Evolutionary conservation across 2,888 invertebrate species (phyloP), one percentile per base, ranked within the genome.

Genomic region (Reticulitermes lucifugus): DNA sequence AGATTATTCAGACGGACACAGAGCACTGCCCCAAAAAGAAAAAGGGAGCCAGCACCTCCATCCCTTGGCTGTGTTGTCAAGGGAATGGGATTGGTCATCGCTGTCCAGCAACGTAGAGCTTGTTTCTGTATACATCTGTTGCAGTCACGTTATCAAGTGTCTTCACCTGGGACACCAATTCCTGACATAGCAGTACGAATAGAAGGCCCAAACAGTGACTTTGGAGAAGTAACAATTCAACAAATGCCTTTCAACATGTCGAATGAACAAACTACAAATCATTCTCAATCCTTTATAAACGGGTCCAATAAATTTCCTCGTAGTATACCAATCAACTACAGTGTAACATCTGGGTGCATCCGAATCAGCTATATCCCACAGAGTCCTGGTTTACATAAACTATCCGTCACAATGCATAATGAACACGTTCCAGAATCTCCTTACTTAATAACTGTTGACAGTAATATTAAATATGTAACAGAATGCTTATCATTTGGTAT

Each of bases 361-460:
- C 84, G 82, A 90, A 90, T 94, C 71, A 90, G 90, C 70, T 94
- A 93, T 86, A 89, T 90, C 2, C 93, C 93, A 0, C 91, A 90
- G 77, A 89, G 91, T 86, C 91, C 92, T 88, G 94, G 94, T 5
- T 92, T 92, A 88, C 93, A 94, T 88, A 92, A 93, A 89, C 91
- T 94, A 65, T 92, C 91, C 55, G 91, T 94, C 75, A 92, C 93
- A 25, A 93, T 92, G 84, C 91, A 92, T 89, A 93, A 93, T 0
- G 92, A 92, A 88, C 91, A 92, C 88, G 91, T 93, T 71, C 91
- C 92, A 59, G 94, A 94, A n/a, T 94, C 94, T 41, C 94, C 94
- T 1, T 94, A 92, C 88, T 89, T 89, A 83, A 91, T 93, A 6
- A 92, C 91, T 84, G 92, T 93, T 5, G 88, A 89, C 82, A 87